Base-by-base conservation (phyloP, 2,797 vertebrate species). In the Rhincodon typus region DNA sequence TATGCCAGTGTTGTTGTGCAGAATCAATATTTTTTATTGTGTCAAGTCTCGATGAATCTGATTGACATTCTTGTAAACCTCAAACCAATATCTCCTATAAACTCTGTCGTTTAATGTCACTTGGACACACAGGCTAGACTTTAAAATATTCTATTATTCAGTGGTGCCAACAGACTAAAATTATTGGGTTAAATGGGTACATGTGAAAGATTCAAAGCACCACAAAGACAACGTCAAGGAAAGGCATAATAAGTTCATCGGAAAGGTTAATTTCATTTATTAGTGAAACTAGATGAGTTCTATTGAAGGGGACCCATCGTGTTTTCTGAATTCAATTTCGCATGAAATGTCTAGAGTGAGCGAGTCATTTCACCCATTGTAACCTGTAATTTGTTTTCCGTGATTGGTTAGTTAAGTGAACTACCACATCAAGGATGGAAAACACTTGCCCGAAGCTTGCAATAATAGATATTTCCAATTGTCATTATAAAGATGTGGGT, bases 401-500 rank as follows among this genome's bases (percentile, higher is more conserved):
- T 97, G 97, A 97, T 96, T 97, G 96, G 97, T 97, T 96, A 96
- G 96, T 97, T 96, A 97, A 97, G 96, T 96, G 96, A 97, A 96
- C 97, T 96, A 96, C 97, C 96, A 42, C 38, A 67, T 25, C 62
- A n/a, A 8, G 66, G 7, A 69, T 93, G 90, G 46, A 42, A 69
- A 69, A 69, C 66, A 69, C 38, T 93, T 93, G 90, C 90, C 90
- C n/a, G 25, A n/a, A 67, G n/a, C 90, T 25, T 93, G 66, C 90
- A 93, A 67, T 38, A 67, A 93, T 93, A 69, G n/a, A n/a, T 42
- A 93, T 69, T 66, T 93, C 13, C 90, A 69, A 42, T 69, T 7
- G n/a, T 25, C 62, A 38, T 67, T 38, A 69, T 27, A n/a, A 67
- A 21, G 62, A 93, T 93, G n/a, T 93, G n/a, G 62, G 21, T 15